These are phyloP conservation scores for Trilocha varians DNA, from an alignment of 2,888 invertebrate species.

Conservation along the genomic window DNA sequence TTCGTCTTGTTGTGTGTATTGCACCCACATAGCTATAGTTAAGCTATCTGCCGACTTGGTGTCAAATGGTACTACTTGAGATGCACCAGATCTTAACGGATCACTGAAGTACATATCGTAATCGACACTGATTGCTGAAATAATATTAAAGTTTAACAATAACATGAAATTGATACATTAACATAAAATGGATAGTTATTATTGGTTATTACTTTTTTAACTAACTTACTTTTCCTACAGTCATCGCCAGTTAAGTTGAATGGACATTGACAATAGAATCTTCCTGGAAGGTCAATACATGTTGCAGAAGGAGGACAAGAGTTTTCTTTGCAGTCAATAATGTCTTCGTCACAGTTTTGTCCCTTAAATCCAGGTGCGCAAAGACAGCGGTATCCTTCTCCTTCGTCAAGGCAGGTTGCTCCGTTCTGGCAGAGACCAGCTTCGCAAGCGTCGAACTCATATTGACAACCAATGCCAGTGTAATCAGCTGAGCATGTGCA, in stretches of 20 bases:
- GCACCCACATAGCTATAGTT: constrained; percentile 96
- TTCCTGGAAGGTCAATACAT: constrained; percentile 91
- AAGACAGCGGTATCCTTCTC: constrained; percentile 86
- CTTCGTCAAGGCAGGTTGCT: constrained; percentile 91
- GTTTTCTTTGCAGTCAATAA: constrained; percentile 92
- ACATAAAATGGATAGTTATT: too few relatives aligned
- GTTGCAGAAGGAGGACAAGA: constrained; percentile 95
- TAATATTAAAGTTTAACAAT: constrained; percentile 10
- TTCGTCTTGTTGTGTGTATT: constrained; percentile 92
- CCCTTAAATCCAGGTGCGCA: constrained; percentile 88
- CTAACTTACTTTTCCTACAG: constrained; percentile 89
- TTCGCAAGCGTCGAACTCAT: constrained; percentile 93
- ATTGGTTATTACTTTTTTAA: too few relatives aligned
- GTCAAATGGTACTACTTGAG: constrained; percentile 93
- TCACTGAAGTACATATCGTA: constrained; percentile 98
- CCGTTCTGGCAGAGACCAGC: constrained; percentile 94
- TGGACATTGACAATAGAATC: constrained; percentile 96
- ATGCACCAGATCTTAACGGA: constrained; percentile 90
- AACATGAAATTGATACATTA: constrained; percentile 3
- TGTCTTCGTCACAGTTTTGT: constrained; percentile 92
- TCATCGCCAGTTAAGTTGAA: constrained; percentile 97
- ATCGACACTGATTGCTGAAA: constrained; percentile 95
- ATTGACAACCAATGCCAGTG: constrained; percentile 92
- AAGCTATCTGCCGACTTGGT: constrained; percentile 83
- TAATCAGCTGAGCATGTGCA: constrained; percentile 92